Conservation (phyloP, 2,797 vertebrate genomes). For the Florisuga fusca region DNA sequence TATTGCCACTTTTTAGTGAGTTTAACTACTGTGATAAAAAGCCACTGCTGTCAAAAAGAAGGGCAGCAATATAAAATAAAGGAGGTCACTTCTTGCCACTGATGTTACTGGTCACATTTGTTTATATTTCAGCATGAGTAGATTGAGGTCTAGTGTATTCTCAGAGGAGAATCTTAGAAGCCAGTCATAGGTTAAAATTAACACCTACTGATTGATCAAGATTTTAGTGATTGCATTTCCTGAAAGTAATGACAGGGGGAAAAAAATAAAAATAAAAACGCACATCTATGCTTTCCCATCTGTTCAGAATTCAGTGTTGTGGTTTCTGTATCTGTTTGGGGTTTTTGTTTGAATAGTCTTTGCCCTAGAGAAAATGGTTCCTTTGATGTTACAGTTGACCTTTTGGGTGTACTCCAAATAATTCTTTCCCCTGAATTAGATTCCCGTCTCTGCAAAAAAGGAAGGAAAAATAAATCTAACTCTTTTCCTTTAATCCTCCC, state of each 20-base stretch:
- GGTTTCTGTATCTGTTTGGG: background rate
- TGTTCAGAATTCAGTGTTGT: background rate
- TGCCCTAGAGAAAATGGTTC: background rate
- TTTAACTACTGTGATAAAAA: slow-evolving; percentile 3
- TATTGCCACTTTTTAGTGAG: background rate
- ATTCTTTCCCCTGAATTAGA: background rate
- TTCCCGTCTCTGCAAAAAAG: background rate
- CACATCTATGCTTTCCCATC: background rate
- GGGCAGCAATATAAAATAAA: background rate
- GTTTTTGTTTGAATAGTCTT: slow-evolving; percentile 5
- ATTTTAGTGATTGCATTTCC: background rate
- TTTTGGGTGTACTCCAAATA: background rate
- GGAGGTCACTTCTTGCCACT: background rate
- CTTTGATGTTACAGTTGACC: slow-evolving; percentile 17
- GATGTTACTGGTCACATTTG: background rate
- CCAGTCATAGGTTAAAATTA: background rate
- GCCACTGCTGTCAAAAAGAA: background rate
- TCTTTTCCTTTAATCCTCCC: background rate
- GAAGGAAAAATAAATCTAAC: background rate
- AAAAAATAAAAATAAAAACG: background rate
- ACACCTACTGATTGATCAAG: background rate
- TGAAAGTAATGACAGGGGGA: background rate
- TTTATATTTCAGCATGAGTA: background rate
- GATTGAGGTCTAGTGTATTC: background rate
- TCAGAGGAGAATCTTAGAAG: background rate